A percentile compares a stretch with the other conserved stretches of the same genome.
phyloP scores from a whole-genome alignment of 2,888 invertebrate genomes.

The Erebia aethiops region DNA sequence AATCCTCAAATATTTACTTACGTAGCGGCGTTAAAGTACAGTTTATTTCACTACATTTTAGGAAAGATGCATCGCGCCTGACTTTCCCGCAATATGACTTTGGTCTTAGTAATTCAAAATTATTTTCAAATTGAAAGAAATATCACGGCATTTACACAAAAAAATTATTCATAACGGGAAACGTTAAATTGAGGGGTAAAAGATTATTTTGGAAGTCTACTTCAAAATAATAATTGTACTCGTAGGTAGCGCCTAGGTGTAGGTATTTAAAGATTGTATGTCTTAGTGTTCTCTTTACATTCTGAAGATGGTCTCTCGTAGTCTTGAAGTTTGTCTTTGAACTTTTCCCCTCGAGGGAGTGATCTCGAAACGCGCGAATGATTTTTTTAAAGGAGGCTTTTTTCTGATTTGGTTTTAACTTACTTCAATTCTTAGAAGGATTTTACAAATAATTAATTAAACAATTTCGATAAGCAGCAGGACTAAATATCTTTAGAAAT shows the following conservation, averaged over 20 bases:
- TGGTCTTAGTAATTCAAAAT: not conserved
- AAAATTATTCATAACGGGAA: not conserved
- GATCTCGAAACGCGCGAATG: slow-evolving; percentile 4
- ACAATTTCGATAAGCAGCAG: not conserved
- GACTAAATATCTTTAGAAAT: not conserved
- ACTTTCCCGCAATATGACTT: not conserved
- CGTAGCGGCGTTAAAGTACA: no score
- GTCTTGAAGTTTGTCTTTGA: slow-evolving; percentile 14
- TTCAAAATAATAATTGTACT: not conserved
- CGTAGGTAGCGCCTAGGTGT: not conserved
- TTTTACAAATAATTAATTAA: not conserved
- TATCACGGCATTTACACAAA: not conserved
- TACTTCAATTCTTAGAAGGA: not conserved
- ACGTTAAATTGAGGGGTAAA: not conserved
- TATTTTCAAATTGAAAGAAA: not conserved
- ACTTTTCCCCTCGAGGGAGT: not conserved
- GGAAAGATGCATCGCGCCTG: no score
- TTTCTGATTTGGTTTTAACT: not conserved
- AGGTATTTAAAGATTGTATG: not conserved
- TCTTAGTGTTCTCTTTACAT: not conserved
- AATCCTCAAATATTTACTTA: no score
- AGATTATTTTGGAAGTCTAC: not conserved
- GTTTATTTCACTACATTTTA: no score
- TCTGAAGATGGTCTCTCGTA: slow-evolving; percentile 1
- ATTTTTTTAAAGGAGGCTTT: not conserved